A percentile compares a stretch with the other conserved stretches of the same genome.
These are phyloP conservation scores for Tipula unca DNA, from an alignment of 2,888 invertebrate species.

Conservation along the genomic window DNA sequence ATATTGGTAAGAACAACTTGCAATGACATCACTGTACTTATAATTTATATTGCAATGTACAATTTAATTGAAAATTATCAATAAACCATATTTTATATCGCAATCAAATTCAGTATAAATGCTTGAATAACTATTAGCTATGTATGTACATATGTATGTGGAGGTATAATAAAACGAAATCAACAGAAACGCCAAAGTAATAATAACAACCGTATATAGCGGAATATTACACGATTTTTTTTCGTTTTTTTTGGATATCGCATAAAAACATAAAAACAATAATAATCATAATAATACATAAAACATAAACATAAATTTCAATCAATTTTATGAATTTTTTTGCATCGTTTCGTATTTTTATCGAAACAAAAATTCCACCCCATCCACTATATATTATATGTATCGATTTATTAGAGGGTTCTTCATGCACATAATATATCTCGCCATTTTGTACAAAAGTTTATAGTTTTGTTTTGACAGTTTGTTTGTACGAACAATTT, in stretches of 20 bases:
- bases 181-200: conserved; percentile 1
- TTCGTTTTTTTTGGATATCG: neutral
- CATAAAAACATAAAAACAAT: neutral
- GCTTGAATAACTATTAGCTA: too few relatives aligned
- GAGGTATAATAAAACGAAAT: neutral
- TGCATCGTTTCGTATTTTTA: neutral
- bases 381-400: neutral
- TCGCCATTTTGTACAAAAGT: neutral
- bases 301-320: conserved; percentile 3
- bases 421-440: neutral
- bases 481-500: neutral
- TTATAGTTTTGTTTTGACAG: neutral
- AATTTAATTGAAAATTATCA: neutral
- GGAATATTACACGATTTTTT: neutral
- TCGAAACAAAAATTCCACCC: neutral
- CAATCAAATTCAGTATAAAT: neutral
- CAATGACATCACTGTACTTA: neutral
- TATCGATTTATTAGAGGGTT: neutral
- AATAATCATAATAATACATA: neutral
- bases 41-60: neutral
- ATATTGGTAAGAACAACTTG: neutral
- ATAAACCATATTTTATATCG: neutral
- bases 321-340: neutral
- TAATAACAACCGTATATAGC: neutral
- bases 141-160: neutral